Evolutionary conservation across 2,888 invertebrate species (phyloP).

Genomic region (Bellardia pandia): DNA sequence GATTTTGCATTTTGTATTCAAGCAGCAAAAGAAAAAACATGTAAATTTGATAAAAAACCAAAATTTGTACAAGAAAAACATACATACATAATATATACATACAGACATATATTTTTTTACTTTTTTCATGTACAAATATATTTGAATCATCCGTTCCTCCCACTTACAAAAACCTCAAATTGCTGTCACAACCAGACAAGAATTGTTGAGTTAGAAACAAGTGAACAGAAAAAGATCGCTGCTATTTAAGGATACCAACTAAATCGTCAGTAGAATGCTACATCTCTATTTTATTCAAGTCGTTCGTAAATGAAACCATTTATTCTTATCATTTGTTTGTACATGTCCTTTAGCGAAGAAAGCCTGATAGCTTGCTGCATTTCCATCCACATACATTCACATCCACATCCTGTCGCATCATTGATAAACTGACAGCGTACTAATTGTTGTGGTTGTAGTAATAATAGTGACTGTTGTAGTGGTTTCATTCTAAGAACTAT

Average conservation of each 20-base stretch:
- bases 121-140: too few relatives aligned
- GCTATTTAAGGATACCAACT: constrained; percentile 5
- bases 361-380: constrained; percentile 9
- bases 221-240: not conserved
- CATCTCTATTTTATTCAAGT: constrained; percentile 14
- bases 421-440: constrained; percentile 47
- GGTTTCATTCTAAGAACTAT: constrained; percentile 11
- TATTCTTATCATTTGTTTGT: constrained; percentile 47
- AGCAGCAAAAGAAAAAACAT: not conserved
- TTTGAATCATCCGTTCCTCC: not conserved
- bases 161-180: not conserved
- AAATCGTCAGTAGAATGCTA: not conserved
- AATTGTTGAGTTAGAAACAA: not conserved
- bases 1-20: not conserved
- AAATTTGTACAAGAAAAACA: not conserved
- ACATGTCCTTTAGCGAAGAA: not conserved
- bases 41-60: not conserved
- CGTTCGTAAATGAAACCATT: constrained; percentile 28
- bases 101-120: too few relatives aligned
- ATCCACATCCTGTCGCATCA: constrained; percentile 30
- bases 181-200: constrained; percentile 20
- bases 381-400: constrained; percentile 18
- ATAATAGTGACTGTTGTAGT: constrained; percentile 22
- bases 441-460: constrained; percentile 41
- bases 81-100: not conserved